Evolutionary conservation across 2,888 invertebrate species (phyloP).

Genomic region (Rhagophthalmus giganteus): DNA sequence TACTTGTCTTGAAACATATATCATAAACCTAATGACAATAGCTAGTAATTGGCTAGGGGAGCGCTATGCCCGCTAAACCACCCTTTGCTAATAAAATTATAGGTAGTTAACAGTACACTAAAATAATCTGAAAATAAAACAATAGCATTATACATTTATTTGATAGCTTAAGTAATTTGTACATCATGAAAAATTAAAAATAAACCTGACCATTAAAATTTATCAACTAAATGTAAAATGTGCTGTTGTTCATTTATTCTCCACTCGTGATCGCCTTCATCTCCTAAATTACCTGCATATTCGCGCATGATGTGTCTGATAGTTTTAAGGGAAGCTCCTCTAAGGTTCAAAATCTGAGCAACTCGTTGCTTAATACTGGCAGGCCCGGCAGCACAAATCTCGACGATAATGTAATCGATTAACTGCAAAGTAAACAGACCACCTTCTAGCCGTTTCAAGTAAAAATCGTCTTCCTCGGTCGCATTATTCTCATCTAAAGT

Average conservation of each 20-base stretch:
- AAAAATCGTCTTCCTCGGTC: conserved; percentile 71
- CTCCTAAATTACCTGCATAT: conserved; percentile 94
- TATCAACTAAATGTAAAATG: conserved; percentile 89
- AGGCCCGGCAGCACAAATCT: conserved; percentile 74
- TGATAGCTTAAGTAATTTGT: neutral
- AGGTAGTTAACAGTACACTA: too few relatives aligned
- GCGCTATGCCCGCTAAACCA: too few relatives aligned
- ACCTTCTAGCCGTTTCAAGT: conserved; percentile 85
- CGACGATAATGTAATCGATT: conserved; percentile 86
- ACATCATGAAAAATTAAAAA: neutral
- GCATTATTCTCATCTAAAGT: conserved; percentile 64
- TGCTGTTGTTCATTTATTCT: conserved; percentile 88
- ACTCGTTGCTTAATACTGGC: conserved; percentile 80
- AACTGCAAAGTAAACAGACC: conserved; percentile 96
- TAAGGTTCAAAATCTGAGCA: conserved; percentile 82
- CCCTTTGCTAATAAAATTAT: neutral
- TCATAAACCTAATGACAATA: too few relatives aligned
- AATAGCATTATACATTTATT: too few relatives aligned
- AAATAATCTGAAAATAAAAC: too few relatives aligned
- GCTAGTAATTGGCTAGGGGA: too few relatives aligned
- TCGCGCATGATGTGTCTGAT: conserved; percentile 94
- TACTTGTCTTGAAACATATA: too few relatives aligned
- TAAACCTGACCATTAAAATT: conserved; percentile 60
- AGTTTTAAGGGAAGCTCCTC: conserved; percentile 89
- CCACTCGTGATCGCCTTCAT: conserved; percentile 83